These are phyloP conservation scores for Drosophila nr. fundita DNA, from an alignment of 2,888 invertebrate species.

Conservation along the genomic window DNA sequence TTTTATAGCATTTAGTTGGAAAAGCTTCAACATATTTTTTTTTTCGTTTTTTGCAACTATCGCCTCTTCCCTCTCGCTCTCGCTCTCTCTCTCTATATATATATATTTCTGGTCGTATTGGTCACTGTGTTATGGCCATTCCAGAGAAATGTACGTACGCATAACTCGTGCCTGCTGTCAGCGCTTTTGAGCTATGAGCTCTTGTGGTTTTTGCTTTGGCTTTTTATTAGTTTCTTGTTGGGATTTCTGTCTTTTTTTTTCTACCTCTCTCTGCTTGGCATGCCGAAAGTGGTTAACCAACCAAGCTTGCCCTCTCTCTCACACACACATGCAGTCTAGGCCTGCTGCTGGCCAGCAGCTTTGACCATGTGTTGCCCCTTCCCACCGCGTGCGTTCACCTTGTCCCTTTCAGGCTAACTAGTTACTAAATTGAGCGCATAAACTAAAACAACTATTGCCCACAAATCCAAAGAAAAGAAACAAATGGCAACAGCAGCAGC, in stretches of 20 bases:
- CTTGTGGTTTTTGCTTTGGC: slow-evolving; percentile 72
- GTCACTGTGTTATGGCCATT: slow-evolving; percentile 1
- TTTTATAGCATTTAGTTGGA: slow-evolving; percentile 81
- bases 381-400: not conserved
- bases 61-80: not conserved
- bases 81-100: too few relatives aligned
- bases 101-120: not conserved
- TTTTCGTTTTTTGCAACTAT: slow-evolving; percentile 8
- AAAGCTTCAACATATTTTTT: slow-evolving; percentile 76
- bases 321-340: not conserved
- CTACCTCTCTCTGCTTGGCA: slow-evolving; percentile 7
- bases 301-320: slow-evolving; percentile 10
- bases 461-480: slow-evolving; percentile 24
- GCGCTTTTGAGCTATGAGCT: slow-evolving; percentile 78
- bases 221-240: slow-evolving; percentile 77
- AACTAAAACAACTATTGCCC: slow-evolving; percentile 66
- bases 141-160: slow-evolving; percentile 60
- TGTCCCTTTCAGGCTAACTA: slow-evolving; percentile 67
- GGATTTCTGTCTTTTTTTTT: slow-evolving; percentile 38
- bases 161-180: slow-evolving; percentile 80
- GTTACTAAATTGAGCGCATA: slow-evolving; percentile 78
- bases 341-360: slow-evolving; percentile 24
- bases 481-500: not conserved
- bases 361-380: slow-evolving; percentile 40
- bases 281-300: slow-evolving; percentile 61